Evolutionary conservation across 2,888 invertebrate genomes (phyloP), one percentile per base, ranked within the genome.

Genomic region (Plemyria rubiginata): DNA sequence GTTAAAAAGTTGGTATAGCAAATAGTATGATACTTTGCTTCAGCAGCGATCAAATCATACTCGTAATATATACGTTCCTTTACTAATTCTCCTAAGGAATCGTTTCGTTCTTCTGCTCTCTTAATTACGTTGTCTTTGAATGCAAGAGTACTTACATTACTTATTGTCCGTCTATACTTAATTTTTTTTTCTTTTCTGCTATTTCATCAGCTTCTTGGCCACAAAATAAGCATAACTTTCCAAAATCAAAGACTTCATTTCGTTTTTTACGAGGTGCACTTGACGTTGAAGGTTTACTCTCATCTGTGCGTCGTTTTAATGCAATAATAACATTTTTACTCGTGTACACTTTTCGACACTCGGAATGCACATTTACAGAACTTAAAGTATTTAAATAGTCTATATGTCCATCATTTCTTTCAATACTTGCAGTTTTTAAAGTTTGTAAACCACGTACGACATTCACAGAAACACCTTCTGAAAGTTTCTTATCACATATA

Each of bases 51-150:
- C 45, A 45, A 45, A 9, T 45, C 45, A 45, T 16, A 16, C 45
- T 16, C 43, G 15, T 43, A 13, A 43, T 13, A 9, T 45, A 45
- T 9, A 45, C 45, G 45, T 8, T 45, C 45, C 9, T 45, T 45
- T 5, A 45, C 45, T 45, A 16, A 45, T 45, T 45, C 45, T 45
- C 45, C 45, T 45, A 45, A 45, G 16, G 9, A 45, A 45, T 45
- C 45, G 0, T 45, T 45, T 45, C 45, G 45, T 16, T 45, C 45
- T 45, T 45, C 16, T 45, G 45, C 45, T 16, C 45, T 45, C 9
- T 45, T 45, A 8, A 45, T 22, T 5, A 45, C 45, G 1, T 45
- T 45, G 45, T 45, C 45, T 45, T 45, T 45, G 9, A 45, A 45
- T 45, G 5, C 45, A 7, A 45, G 45, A 45, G 45, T 45, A 16